Evolutionary conservation across 2,113 vertebrate genomes (phyloP).

Genomic region (Bettongia penicillata): DNA sequence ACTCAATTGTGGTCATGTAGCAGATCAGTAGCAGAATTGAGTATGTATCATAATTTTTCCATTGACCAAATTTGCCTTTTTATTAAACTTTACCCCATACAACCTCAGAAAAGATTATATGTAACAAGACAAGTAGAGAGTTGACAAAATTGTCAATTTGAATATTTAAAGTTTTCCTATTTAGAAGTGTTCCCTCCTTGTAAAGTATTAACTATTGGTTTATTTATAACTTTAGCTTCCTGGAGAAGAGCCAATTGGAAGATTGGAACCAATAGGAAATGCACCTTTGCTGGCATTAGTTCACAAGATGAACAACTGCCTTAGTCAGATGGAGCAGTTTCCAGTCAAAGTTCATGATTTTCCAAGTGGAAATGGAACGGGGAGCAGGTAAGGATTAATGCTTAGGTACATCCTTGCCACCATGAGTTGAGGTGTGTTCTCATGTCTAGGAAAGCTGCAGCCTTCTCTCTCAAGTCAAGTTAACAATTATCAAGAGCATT

Average conservation of each 20-base stretch:
- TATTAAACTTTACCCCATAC: not conserved
- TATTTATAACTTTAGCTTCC: conserved; percentile 87
- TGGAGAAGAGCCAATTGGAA: conserved; percentile 92
- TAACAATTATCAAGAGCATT: not conserved
- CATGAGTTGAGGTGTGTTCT: conserved; percentile 26
- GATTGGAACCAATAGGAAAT: conserved; percentile 93
- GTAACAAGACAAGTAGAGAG: not conserved
- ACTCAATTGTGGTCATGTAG: not conserved
- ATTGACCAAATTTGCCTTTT: not conserved
- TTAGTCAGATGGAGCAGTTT: conserved; percentile 99
- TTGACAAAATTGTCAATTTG: conserved; percentile 12
- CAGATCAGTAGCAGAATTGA: not conserved
- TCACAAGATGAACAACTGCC: conserved; percentile 99
- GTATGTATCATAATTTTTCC: not conserved
- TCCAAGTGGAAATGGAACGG: conserved; percentile 98
- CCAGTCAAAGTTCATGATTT: conserved; percentile 99
- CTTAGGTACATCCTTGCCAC: conserved; percentile 70
- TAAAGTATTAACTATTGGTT: conserved; percentile 40
- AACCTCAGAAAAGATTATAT: not conserved
- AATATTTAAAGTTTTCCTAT: conserved; percentile 23
- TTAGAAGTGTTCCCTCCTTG: conserved; percentile 27
- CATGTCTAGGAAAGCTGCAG: not conserved
- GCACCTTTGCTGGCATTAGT: conserved; percentile 94
- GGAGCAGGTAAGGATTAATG: conserved; percentile 93
- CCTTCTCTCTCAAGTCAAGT: not conserved